These are phyloP conservation scores for Mustela nigripes DNA, from an alignment of 2,113 vertebrate genomes.

Conservation along the genomic window DNA sequence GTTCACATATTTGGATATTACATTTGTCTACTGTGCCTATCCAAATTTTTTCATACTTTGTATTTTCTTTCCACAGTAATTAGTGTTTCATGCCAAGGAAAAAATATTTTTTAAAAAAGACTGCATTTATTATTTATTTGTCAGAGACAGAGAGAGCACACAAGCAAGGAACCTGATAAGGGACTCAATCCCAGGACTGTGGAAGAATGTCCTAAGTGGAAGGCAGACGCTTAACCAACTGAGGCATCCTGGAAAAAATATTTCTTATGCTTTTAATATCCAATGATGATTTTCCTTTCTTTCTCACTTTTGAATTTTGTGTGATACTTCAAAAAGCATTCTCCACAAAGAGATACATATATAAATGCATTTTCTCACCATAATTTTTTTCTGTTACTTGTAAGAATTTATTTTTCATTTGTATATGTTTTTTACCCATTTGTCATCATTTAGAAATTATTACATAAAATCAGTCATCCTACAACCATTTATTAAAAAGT, in stretches of 20 bases:
- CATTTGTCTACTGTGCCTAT: background rate
- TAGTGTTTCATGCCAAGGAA: background rate
- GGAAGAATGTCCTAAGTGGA: background rate
- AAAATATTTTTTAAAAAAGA: background rate
- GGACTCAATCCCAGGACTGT: background rate
- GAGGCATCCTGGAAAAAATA: background rate
- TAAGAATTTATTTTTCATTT: background rate
- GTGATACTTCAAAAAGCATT: slow-evolving; percentile 12
- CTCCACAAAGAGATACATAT: background rate
- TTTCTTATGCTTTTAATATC: background rate
- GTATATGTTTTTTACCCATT: background rate
- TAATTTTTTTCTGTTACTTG: background rate
- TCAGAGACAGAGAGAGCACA: background rate
- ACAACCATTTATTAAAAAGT: background rate
- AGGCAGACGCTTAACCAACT: background rate
- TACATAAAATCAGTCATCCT: background rate
- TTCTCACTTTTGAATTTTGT: slow-evolving; percentile 31
- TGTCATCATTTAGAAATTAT: slow-evolving; percentile 9
- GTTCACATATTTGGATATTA: background rate
- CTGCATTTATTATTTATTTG: background rate
- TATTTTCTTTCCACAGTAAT: slow-evolving; percentile 27
- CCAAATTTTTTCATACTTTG: background rate
- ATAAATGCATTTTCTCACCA: background rate
- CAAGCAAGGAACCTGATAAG: background rate
- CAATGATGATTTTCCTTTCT: background rate